phyloP scores from a whole-genome alignment of 2,113 vertebrate species.

The Istiophorus platypterus region DNA sequence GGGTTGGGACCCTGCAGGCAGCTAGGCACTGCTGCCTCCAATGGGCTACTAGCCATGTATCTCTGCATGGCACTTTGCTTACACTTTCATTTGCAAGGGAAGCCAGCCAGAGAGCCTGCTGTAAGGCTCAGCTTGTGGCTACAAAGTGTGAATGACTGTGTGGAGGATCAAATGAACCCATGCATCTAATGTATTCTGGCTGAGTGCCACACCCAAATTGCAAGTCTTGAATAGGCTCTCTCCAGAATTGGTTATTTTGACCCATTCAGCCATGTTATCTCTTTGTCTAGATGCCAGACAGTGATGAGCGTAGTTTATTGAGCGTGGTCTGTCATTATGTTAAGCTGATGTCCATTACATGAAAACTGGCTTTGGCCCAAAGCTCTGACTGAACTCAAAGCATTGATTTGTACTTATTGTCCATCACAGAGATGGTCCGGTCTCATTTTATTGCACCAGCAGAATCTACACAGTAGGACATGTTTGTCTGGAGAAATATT shows the following conservation, averaged over 20 bases:
- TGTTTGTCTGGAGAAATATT: conserved; percentile 5
- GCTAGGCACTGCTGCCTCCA: conserved; percentile 33
- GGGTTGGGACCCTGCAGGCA: conserved; percentile 22
- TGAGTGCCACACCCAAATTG: conserved; percentile 36
- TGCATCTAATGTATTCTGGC: conserved; percentile 20
- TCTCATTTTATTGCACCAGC: conserved; percentile 23
- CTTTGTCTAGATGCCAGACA: conserved; percentile 45
- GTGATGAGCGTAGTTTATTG: conserved; percentile 58
- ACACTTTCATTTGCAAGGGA: conserved; percentile 28
- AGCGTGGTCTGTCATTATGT: conserved; percentile 53
- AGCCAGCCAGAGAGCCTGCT: conserved; percentile 15
- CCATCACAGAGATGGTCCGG: conserved; percentile 42
- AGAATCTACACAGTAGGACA: background rate
- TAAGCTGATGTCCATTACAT: conserved; percentile 64
- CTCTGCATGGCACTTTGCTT: conserved; percentile 44
- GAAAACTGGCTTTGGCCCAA: conserved; percentile 31
- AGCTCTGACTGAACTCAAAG: conserved; percentile 35
- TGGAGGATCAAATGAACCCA: conserved; percentile 19
- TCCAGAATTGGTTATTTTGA: conserved; percentile 35
- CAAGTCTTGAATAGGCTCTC: conserved; percentile 18
- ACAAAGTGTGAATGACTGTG: conserved; percentile 6
- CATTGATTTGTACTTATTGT: conserved; percentile 58
- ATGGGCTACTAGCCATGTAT: conserved; percentile 28
- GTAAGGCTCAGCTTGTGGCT: conserved; percentile 9
- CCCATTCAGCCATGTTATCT: conserved; percentile 49